Evolutionary conservation across 1,140 invertebrate genomes (phyloP).

Genomic region (Drosophila murphyi): DNA sequence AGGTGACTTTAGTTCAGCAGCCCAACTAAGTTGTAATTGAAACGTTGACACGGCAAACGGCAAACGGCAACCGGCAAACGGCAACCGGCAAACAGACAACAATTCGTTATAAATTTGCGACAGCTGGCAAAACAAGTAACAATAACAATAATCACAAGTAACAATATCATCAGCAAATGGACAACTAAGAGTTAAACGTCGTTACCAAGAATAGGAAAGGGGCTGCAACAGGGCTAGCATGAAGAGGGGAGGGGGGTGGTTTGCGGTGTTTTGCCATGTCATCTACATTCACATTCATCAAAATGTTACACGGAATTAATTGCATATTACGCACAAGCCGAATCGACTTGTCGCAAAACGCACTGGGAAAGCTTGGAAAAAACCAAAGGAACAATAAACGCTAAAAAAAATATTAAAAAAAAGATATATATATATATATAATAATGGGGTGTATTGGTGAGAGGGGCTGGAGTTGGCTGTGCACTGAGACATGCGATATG

Average conservation of each 20-base stretch:
- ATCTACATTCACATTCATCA: slow-evolving; percentile 35
- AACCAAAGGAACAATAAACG: slow-evolving; percentile 30
- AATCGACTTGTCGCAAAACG: slow-evolving; percentile 26
- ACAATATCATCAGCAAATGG: slow-evolving; percentile 17
- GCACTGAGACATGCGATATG: slow-evolving; percentile 72
- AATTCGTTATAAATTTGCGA: slow-evolving; percentile 35
- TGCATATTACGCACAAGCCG: slow-evolving; percentile 72
- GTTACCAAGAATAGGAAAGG: slow-evolving; percentile 29
- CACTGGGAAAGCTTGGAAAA: slow-evolving; percentile 28
- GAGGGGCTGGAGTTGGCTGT: slow-evolving; percentile 6
- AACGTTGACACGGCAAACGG: slow-evolving; percentile 33
- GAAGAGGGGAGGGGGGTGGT: not conserved
- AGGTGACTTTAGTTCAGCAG: not conserved
- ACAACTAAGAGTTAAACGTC: slow-evolving; percentile 7
- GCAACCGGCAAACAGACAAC: slow-evolving; percentile 14
- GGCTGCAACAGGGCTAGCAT: not conserved
- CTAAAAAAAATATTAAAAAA: not conserved
- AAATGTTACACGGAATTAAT: slow-evolving; percentile 65
- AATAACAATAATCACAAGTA: slow-evolving; percentile 6
- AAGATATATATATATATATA: too few relatives aligned
- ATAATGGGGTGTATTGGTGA: not conserved
- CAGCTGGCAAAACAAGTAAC: slow-evolving; percentile 42
- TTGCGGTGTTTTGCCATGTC: slow-evolving; percentile 18
- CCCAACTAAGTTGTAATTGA: slow-evolving; percentile 18
- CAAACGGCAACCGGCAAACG: not conserved